Evolutionary conservation across 2,797 vertebrate species (phyloP).

Genomic region (Rhinoraja longicauda): DNA sequence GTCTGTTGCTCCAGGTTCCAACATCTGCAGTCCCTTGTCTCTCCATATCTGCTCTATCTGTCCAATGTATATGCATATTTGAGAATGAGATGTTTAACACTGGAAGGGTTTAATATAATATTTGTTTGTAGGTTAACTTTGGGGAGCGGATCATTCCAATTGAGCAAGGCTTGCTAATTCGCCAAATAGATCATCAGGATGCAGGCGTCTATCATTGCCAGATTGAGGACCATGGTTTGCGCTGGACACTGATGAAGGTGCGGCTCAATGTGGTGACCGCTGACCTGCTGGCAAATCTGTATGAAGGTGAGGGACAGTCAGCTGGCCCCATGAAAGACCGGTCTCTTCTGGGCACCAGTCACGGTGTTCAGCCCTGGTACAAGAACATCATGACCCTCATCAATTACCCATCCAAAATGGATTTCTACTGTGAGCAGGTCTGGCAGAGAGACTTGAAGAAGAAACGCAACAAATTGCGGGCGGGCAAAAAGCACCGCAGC

Average conservation of each 20-base stretch:
- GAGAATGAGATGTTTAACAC: background rate
- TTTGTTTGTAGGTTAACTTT: conserved; percentile 55
- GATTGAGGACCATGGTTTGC: conserved; percentile 70
- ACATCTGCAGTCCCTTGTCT: too few species aligned
- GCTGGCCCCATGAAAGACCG: background rate
- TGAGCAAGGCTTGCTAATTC: conserved; percentile 66
- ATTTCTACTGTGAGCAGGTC: conserved; percentile 60
- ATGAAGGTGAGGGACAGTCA: conserved; percentile 39
- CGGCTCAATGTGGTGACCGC: conserved; percentile 61
- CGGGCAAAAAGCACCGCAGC: conserved; percentile 20
- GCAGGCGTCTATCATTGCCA: conserved; percentile 69
- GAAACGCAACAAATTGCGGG: conserved; percentile 45
- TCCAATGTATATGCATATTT: background rate
- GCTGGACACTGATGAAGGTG: conserved; percentile 66
- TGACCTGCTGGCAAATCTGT: conserved; percentile 40
- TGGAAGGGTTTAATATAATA: background rate
- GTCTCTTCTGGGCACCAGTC: background rate
- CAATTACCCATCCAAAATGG: conserved; percentile 54
- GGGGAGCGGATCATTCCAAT: conserved; percentile 66
- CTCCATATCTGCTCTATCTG: background rate
- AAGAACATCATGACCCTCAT: conserved; percentile 62
- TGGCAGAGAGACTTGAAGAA: conserved; percentile 56
- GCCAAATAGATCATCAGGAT: conserved; percentile 59
- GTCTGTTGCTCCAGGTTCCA: too few species aligned
- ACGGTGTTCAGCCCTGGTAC: conserved; percentile 54